Conservation (phyloP, 2,113 vertebrate genomes). For the Hystrix brachyura region DNA sequence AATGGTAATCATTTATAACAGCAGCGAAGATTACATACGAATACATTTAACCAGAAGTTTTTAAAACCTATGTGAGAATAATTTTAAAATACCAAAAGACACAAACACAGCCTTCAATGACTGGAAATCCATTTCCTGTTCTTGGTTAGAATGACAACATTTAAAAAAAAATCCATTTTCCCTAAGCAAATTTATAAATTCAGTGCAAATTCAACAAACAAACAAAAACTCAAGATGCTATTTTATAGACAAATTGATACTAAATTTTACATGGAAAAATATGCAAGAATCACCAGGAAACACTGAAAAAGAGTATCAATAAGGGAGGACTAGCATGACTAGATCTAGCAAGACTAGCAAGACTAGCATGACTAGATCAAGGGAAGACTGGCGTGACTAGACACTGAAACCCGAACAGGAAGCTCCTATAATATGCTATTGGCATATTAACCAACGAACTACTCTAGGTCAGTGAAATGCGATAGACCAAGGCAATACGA, state of each 20-base stretch:
- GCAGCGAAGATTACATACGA: background rate
- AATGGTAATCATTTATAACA: background rate
- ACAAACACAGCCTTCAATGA: background rate
- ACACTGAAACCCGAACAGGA: background rate
- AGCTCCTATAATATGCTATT: background rate
- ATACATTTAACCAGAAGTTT: conserved; percentile 12
- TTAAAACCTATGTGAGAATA: background rate
- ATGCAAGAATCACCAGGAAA: background rate
- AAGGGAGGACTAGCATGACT: background rate
- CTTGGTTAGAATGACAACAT: background rate
- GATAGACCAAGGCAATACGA: background rate
- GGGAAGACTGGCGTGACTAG: background rate
- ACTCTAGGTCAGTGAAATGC: background rate
- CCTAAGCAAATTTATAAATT: conserved; percentile 18
- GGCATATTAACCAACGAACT: background rate
- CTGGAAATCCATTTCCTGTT: background rate
- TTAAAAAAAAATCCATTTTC: background rate
- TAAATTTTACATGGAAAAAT: conserved; percentile 26
- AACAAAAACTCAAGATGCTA: background rate
- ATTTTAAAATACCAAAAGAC: conserved; percentile 42
- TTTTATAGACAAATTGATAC: background rate
- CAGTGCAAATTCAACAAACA: background rate
- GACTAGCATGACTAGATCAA: background rate
- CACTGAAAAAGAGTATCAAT: background rate
- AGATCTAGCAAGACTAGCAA: too few relatives aligned